Evolutionary conservation across 2,113 vertebrate genomes (phyloP).

Genomic region (Ammodytes marinus): DNA sequence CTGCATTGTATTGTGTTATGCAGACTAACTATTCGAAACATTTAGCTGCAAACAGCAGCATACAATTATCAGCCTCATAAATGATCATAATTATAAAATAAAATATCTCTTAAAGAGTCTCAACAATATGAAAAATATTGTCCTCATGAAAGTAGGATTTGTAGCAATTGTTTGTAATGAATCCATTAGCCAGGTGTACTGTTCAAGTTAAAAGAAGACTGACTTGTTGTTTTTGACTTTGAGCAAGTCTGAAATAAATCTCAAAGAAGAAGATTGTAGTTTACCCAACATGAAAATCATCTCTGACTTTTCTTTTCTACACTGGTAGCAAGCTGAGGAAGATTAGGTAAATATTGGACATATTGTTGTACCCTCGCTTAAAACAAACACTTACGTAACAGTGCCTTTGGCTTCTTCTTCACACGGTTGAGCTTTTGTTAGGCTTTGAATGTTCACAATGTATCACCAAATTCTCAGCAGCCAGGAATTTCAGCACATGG

Average conservation of each 20-base stretch:
- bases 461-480: background rate
- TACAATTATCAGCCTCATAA: background rate
- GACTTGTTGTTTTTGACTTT: background rate
- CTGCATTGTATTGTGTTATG: background rate
- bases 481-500: background rate
- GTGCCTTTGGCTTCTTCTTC: background rate
- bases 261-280: background rate
- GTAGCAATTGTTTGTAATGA: background rate
- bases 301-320: background rate
- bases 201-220: background rate
- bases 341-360: background rate
- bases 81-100: background rate
- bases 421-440: background rate
- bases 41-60: background rate
- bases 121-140: background rate
- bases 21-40: background rate
- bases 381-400: background rate
- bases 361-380: background rate
- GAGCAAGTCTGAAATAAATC: background rate
- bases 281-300: background rate
- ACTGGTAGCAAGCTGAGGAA: background rate
- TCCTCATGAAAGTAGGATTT: background rate
- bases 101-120: background rate
- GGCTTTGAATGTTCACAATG: background rate
- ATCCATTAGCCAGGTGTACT: background rate